Conservation (phyloP, 2,888 invertebrate species). For the Drosophila incognita region DNA sequence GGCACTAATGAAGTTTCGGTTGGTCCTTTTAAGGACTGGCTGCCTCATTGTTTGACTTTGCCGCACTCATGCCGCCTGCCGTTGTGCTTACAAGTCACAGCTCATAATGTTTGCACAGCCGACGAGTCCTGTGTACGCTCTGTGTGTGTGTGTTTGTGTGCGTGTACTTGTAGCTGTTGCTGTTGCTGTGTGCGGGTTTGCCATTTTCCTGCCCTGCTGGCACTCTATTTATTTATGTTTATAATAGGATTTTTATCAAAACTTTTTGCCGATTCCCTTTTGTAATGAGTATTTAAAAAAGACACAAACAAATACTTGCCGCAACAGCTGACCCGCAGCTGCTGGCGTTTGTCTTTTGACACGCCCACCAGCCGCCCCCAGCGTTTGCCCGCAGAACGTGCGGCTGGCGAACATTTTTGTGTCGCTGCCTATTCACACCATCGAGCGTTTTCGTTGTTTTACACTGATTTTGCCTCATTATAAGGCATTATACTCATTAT, state of each 20-base stretch:
- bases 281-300: constrained; percentile 80
- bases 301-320: constrained; percentile 48
- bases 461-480: constrained; percentile 73
- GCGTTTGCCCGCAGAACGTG: constrained; percentile 48
- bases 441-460: constrained; percentile 58
- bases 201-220: constrained; percentile 50
- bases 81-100: constrained; percentile 45
- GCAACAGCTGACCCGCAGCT: constrained; percentile 56
- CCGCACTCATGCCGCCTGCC: constrained; percentile 43
- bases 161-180: constrained; percentile 22
- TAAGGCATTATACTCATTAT: constrained; percentile 34
- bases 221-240: constrained; percentile 81
- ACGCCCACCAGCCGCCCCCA: constrained; percentile 40
- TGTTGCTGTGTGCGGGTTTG: constrained; percentile 38
- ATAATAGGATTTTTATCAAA: constrained; percentile 82
- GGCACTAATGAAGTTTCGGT: constrained; percentile 77
- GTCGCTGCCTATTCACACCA: constrained; percentile 51
- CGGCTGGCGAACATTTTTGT: constrained; percentile 38
- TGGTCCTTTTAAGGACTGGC: constrained; percentile 72
- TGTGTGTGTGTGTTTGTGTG: constrained; percentile 16
- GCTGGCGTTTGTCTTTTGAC: constrained; percentile 75
- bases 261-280: constrained; percentile 71
- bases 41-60: constrained; percentile 78
- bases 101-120: constrained; percentile 70
- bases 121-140: constrained; percentile 12